Conservation (phyloP, 64 coral and sea anemone species). For the Stichodactyla helianthus region DNA sequence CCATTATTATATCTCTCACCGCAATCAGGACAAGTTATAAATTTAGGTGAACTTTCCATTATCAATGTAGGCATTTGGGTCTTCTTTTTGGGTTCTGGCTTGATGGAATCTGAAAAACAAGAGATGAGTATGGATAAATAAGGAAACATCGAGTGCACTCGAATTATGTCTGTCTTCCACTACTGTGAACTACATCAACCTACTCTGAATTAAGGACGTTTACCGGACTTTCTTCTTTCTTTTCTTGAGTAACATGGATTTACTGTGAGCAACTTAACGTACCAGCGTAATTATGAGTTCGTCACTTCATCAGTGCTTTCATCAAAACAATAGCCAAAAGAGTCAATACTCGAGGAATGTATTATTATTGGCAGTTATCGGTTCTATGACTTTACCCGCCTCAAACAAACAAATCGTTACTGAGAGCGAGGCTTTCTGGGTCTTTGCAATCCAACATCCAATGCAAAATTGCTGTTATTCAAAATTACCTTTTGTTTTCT, state of each 20-base stretch:
- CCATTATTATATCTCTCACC: conserved; percentile 86
- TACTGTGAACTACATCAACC: neutral
- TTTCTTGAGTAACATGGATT: neutral
- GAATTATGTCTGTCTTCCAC: too few relatives aligned
- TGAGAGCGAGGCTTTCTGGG: neutral
- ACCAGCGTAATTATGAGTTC: neutral
- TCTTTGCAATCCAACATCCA: neutral
- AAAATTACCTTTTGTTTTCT: neutral
- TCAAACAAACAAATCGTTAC: neutral
- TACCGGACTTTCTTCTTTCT: neutral
- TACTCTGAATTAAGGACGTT: neutral
- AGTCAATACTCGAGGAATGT: neutral
- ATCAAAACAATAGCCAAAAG: neutral
- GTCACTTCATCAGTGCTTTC: neutral
- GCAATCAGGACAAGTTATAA: conserved; percentile 98
- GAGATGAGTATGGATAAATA: conserved; percentile 19
- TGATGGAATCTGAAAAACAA: conserved; percentile 13
- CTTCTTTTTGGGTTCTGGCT: neutral
- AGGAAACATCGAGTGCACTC: neutral
- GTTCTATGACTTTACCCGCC: neutral
- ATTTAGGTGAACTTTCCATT: conserved; percentile 86
- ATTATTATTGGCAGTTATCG: neutral
- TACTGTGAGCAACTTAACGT: neutral
- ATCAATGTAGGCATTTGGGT: conserved; percentile 26
- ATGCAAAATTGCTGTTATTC: neutral